These are phyloP conservation scores for Aptenodytes forsteri DNA, from an alignment of 2,113 vertebrate genomes.

Conservation along the genomic window DNA sequence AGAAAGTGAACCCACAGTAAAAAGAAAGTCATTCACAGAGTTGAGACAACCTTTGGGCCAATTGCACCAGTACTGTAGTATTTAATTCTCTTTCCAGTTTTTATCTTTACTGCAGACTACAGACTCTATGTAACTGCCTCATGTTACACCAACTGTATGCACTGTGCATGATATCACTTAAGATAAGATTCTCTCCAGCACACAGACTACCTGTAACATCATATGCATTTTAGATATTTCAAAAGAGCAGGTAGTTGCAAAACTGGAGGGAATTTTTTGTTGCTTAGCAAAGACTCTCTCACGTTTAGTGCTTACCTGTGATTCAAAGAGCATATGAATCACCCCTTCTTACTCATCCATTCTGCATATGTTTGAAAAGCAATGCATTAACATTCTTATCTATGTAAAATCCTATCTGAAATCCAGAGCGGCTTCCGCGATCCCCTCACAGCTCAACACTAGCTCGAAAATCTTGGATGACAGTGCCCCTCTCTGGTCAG, in stretches of 20 bases:
- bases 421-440: not conserved
- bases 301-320: not conserved
- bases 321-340: not conserved
- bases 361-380: not conserved
- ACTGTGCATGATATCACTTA: not conserved
- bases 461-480: slow-evolving; percentile 56
- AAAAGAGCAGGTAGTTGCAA: not conserved
- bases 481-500: slow-evolving; percentile 75
- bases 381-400: not conserved
- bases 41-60: not conserved
- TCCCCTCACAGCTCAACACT: not conserved
- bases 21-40: not conserved
- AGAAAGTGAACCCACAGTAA: not conserved
- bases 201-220: not conserved
- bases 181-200: not conserved
- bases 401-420: not conserved
- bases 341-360: not conserved
- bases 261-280: not conserved
- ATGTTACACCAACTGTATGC: not conserved
- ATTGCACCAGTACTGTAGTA: not conserved
- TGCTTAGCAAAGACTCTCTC: not conserved
- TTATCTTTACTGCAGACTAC: not conserved
- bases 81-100: not conserved
- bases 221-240: not conserved
- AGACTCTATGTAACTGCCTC: not conserved